Evolutionary conservation across 2,113 vertebrate species (phyloP).

Genomic region (Merops nubicus): DNA sequence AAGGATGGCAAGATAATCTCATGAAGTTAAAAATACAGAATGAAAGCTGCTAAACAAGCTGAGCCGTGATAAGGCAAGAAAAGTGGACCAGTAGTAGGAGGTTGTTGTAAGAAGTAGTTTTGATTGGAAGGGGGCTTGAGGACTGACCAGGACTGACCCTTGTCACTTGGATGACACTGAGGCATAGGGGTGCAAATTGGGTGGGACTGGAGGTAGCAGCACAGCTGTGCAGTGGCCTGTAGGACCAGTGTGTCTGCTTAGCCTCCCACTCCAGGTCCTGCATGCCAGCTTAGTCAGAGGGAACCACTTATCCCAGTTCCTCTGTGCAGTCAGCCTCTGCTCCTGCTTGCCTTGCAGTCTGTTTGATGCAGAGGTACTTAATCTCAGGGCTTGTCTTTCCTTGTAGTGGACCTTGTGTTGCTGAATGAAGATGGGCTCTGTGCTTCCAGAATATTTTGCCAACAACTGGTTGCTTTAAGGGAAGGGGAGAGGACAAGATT

Average conservation of each 20-base stretch:
- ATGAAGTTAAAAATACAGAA: not conserved
- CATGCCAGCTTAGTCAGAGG: not conserved
- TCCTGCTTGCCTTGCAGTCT: not conserved
- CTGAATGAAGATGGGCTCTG: not conserved
- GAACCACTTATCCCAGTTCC: not conserved
- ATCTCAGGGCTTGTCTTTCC: not conserved
- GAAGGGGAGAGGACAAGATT: accelerated
- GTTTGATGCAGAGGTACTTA: not conserved
- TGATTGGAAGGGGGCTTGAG: not conserved
- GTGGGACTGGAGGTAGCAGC: not conserved
- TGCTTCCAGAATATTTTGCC: not conserved
- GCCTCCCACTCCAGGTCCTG: not conserved
- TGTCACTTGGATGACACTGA: accelerated
- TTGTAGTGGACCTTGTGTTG: not conserved
- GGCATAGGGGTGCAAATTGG: not conserved
- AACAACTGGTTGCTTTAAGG: not conserved
- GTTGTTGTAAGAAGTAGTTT: not conserved
- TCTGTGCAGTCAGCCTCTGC: not conserved
- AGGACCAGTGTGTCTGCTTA: accelerated
- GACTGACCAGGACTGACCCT: not conserved
- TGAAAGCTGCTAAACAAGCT: not conserved
- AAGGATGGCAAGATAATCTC: not conserved
- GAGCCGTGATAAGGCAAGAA: not conserved
- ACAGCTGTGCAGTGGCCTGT: not conserved
- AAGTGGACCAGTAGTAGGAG: not conserved